phyloP scores from a whole-genome alignment of 2,113 vertebrate genomes.

The Dermatemys mawii region DNA sequence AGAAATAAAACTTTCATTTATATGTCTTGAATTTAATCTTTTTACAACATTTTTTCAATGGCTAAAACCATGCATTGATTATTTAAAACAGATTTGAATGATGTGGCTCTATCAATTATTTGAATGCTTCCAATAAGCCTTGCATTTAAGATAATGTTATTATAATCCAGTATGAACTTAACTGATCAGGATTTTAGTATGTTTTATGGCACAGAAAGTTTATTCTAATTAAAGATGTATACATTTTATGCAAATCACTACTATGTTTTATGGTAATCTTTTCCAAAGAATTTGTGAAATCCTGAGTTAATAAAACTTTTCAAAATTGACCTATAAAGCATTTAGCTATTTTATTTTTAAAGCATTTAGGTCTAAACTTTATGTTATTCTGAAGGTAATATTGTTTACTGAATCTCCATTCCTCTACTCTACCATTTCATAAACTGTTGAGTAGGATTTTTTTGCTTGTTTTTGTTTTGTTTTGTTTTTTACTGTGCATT shows the following conservation, averaged over 20 bases:
- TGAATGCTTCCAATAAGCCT: neutral
- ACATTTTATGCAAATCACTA: neutral
- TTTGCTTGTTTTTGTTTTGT: neutral
- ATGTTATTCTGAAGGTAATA: neutral
- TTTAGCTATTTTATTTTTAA: neutral
- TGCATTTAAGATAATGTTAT: neutral
- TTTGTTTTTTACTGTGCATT: neutral
- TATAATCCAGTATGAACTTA: neutral
- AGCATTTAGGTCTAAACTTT: neutral
- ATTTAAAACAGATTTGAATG: neutral
- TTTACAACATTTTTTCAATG: neutral
- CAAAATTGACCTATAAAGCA: conserved; percentile 1
- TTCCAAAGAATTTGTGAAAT: neutral
- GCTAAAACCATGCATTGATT: neutral
- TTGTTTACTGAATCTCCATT: neutral
- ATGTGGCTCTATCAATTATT: neutral
- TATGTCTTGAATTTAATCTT: neutral
- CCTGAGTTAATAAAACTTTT: neutral
- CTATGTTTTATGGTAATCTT: neutral
- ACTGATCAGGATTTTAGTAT: neutral
- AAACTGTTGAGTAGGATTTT: neutral
- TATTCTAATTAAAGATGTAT: neutral
- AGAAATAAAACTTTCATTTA: neutral
- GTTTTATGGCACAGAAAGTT: neutral
- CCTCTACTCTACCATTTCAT: neutral